These are phyloP conservation scores for Panthera tigris DNA, from an alignment of 2,113 vertebrate genomes.

Conservation along the genomic window DNA sequence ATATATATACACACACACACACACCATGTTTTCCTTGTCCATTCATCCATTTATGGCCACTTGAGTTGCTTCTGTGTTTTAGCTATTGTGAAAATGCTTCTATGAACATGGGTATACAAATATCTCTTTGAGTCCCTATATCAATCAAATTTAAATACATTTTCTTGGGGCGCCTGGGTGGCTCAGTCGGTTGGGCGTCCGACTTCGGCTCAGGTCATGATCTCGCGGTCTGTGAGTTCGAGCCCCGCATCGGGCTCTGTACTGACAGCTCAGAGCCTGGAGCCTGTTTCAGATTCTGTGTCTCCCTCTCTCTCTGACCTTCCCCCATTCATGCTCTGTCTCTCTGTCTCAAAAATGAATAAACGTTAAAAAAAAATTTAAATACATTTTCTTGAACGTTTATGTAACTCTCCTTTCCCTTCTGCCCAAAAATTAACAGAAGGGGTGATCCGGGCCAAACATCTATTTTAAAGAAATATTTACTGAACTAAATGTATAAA, in stretches of 20 bases:
- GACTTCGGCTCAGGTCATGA: no score
- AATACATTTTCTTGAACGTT: background rate
- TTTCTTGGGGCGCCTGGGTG: background rate
- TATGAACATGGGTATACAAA: background rate
- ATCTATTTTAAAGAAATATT: constrained; percentile 3
- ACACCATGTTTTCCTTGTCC: background rate
- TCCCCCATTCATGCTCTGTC: no score
- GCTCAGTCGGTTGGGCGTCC: no score
- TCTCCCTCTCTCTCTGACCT: no score
- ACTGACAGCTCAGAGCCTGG: no score
- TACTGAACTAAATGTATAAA: constrained; percentile 23
- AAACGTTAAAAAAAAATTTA: no score
- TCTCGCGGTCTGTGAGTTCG: no score
- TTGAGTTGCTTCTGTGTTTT: background rate
- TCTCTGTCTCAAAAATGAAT: no score
- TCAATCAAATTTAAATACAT: background rate
- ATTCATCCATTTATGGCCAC: background rate
- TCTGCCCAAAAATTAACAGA: background rate
- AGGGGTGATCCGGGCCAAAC: background rate
- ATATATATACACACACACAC: no score
- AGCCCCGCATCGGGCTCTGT: no score
- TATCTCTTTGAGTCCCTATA: background rate
- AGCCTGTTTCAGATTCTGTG: no score
- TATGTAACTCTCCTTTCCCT: background rate
- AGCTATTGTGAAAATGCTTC: background rate